Conservation (phyloP, 2,113 vertebrate genomes). For the Stegastes partitus region DNA sequence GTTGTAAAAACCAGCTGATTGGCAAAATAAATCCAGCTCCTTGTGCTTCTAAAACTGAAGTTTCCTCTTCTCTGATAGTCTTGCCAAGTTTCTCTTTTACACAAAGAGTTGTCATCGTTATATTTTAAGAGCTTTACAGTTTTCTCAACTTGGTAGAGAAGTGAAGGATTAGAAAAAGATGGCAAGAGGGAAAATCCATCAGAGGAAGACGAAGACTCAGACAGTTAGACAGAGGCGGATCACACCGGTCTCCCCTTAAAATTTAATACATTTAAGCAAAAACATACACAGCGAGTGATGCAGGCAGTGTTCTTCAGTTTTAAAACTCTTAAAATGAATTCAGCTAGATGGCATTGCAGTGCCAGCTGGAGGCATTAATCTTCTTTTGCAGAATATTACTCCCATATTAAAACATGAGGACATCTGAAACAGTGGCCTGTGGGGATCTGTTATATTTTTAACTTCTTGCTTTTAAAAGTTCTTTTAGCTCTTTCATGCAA, state of each 20-base stretch:
- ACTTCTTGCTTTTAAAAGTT: conserved; percentile 26
- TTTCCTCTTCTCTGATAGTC: neutral
- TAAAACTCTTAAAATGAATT: conserved; percentile 43
- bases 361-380: conserved; percentile 53
- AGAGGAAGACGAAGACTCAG: conserved; percentile 32
- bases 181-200: conserved; percentile 35
- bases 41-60: neutral
- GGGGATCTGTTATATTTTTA: conserved; percentile 31
- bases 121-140: conserved; percentile 43
- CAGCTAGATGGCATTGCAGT: conserved; percentile 27
- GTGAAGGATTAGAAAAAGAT: conserved; percentile 47
- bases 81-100: conserved; percentile 17
- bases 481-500: conserved; percentile 8
- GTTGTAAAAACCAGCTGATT: conserved; percentile 26
- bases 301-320: conserved; percentile 21
- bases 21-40: conserved; percentile 41
- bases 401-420: conserved; percentile 42
- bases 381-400: conserved; percentile 47
- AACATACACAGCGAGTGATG: conserved; percentile 22
- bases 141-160: conserved; percentile 6
- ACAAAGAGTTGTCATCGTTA: neutral
- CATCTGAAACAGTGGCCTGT: conserved; percentile 43
- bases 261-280: conserved; percentile 33
- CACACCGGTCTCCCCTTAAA: neutral
- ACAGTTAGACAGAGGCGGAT: conserved; percentile 28